Evolutionary conservation across 2,888 invertebrate species (phyloP), one percentile per base, ranked within the genome.

Genomic region (Ophion costatus): DNA sequence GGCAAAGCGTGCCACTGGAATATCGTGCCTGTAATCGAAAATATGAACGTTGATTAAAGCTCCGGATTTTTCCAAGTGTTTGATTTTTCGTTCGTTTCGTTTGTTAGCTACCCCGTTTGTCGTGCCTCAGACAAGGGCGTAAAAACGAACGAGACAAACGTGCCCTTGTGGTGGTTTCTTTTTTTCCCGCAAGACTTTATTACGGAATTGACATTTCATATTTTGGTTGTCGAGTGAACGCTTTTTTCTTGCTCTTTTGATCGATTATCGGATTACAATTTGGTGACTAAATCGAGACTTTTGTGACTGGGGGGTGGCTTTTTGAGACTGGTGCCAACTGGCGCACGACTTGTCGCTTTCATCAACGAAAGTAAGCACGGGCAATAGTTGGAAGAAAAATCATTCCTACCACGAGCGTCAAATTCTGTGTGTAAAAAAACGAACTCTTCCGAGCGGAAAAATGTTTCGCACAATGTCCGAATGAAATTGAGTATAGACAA

Each of bases 391-490:
- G 61, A 14, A 45, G 29, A 63, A 77, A 57, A 66, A 76, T 33
- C 59, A 45, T 66, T 66, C 22, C n/a, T 38, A 45, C 24, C 7
- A 45, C 5, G 57, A 38, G 17, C 22, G 56, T 33, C 6, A 59
- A 10, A 42, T 11, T 29, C 22, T 20, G 20, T 57, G 5, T 20
- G 20, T 14, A 67, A 20, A 61, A 63, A 20, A 14, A 9, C 22
- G 61, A 78, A 24, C 29, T 77, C 57, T 57, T 69, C 24, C 77
- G 51, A 70, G 29, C 33, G 57, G 14, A 51, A 63, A 77, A 67
- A n/a, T 63, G 51, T 56, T 38, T 70, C 20, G 29, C 42, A 33
- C 61, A 51, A 33, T 22, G 61, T 33, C 20, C 10, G 33, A 45
- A 56, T 5, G 56, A 22, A 45, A 51, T 29, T 29, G 29, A 29